These are phyloP conservation scores for Remorina albescens DNA, from an alignment of 2,797 vertebrate species.

Conservation along the genomic window DNA sequence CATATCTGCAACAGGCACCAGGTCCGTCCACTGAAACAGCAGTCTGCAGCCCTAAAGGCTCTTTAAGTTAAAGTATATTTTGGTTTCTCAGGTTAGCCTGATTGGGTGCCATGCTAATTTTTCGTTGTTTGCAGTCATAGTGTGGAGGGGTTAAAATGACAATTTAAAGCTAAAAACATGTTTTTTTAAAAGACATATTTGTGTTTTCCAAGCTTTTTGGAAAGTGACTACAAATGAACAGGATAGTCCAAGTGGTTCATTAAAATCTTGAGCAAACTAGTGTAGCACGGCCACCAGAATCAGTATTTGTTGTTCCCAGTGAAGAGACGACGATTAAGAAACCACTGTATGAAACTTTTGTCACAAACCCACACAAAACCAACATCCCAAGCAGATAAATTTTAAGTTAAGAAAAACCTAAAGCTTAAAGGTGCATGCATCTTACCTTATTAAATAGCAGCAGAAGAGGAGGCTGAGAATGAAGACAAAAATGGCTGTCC, in stretches of 20 bases:
- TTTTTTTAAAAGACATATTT: too few species aligned
- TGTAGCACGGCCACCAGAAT: neutral
- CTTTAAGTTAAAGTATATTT: neutral
- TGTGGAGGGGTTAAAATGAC: too few species aligned
- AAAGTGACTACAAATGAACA: neutral
- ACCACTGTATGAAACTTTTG: conserved; percentile 50
- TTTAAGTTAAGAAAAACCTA: neutral
- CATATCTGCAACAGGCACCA: neutral
- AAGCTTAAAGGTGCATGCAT: conserved; percentile 10
- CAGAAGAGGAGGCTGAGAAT: conserved; percentile 99
- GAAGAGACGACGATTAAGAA: neutral
- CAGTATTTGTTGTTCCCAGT: conserved; percentile 13
- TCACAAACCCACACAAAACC: conserved; percentile 12
- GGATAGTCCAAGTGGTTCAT: neutral
- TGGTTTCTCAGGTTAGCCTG: neutral
- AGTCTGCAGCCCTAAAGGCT: neutral
- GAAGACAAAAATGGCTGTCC: conserved; percentile 99
- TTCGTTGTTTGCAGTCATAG: neutral
- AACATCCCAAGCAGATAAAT: conserved; percentile 7
- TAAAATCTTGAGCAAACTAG: neutral
- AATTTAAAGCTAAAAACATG: too few species aligned
- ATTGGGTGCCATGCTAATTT: neutral
- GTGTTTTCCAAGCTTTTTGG: conserved; percentile 7
- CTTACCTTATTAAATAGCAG: conserved; percentile 99
- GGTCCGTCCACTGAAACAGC: too few species aligned